Base-by-base conservation (phyloP, 2,113 vertebrate genomes). In the Gavia stellata region DNA sequence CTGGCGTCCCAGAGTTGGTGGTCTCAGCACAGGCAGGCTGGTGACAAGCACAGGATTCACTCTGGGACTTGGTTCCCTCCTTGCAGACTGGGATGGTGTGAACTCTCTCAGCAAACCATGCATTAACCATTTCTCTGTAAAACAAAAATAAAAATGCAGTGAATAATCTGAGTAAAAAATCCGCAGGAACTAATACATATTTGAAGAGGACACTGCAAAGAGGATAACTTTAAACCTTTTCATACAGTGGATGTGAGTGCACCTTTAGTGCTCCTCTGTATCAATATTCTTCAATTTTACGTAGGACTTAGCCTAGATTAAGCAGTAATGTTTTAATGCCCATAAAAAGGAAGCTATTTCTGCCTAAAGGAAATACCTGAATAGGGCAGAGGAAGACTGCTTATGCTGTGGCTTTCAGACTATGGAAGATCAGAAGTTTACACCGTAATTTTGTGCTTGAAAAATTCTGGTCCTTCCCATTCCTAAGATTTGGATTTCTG, bases 101-200 rank as follows among this genome's bases (percentile, higher is more conserved):
- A 93, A 99, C 98, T 91, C 99, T 98, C 97, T 99, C 99, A 98
- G 99, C 98, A 80, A 99, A 99, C 99, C 99, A 99, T 94, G 99
- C 99, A 81, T 99, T 99, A 98, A 99, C 99, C 99, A 99, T 99
- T 98, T 99, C 99, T 98, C 99, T 99, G 98, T 79, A 72, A 96
- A 88, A 95, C 13, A 88, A 79, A 96, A 88, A 26, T 31, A 38
- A 55, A 74, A 66, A 79, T 11, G 31, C 14, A 52, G 49, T 19
- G 2, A 89, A 28, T 29, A 4, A 52, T 7, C 2, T 3, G 59
- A 77, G 44, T 2, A 79, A 65, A 38, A 75, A 88, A 58, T 40
- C 44, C 17, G 45, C 15, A 29, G 65, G 45, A 86, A 34, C 24
- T 10, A n/a, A 56, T 2, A 31, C 11, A 6, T 16, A 21, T 5